Percentiles rank a stretch among this genome's conserved stretches.
These are phyloP conservation scores for Sarcophaga bullata DNA, from an alignment of 1,140 invertebrate genomes.

Conservation along the genomic window DNA sequence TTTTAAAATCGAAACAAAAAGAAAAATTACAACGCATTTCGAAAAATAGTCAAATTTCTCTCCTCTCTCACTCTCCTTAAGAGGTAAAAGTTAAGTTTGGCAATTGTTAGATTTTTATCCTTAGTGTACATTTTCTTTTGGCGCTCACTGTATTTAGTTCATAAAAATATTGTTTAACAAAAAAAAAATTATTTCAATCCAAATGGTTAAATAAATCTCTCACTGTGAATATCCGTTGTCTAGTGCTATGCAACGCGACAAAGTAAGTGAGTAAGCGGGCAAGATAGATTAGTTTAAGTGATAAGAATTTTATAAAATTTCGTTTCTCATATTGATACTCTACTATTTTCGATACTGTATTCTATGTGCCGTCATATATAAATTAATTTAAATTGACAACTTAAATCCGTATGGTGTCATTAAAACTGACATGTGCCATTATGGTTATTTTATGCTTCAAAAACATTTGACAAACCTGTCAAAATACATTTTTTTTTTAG, in stretches of 20 bases:
- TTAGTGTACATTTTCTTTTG: no score
- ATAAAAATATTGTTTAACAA: neutral
- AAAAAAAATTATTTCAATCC: constrained; percentile 44
- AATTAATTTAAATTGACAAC: constrained; percentile 63
- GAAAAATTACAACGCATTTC: no score
- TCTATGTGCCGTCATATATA: constrained; percentile 50
- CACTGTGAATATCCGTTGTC: neutral
- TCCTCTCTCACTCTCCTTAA: no score
- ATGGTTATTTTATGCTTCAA: constrained; percentile 51
- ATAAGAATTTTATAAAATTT: no score
- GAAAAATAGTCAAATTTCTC: no score
- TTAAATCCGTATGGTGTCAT: constrained; percentile 64
- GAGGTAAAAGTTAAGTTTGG: no score
- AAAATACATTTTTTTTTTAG: constrained; percentile 36
- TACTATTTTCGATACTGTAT: neutral
- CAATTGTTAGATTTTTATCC: no score
- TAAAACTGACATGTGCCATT: constrained; percentile 56
- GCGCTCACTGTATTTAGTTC: no score
- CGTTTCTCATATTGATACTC: neutral
- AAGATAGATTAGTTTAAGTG: no score
- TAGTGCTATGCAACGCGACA: no score
- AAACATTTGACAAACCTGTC: constrained; percentile 41
- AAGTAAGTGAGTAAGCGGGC: no score
- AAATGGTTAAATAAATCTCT: constrained; percentile 29
- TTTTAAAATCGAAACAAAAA: no score